Percentiles rank a stretch among this genome's conserved stretches.
Conservation (phyloP, 2,797 vertebrate genomes). For the Paramormyrops hopkinsi region DNA sequence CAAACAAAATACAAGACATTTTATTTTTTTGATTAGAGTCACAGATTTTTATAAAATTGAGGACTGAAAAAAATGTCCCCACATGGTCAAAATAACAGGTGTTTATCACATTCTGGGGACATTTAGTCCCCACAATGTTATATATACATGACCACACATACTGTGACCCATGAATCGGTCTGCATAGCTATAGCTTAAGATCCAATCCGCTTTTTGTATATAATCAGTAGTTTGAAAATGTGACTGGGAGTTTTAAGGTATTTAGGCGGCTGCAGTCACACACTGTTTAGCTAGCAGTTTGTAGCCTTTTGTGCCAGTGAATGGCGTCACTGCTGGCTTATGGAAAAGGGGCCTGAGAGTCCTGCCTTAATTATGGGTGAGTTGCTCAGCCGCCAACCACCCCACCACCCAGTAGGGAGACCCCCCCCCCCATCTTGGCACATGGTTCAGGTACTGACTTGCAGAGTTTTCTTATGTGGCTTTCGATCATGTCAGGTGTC, state of each 20-base stretch:
- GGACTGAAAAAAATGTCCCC: too few species aligned
- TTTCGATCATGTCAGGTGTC: constrained; percentile 13
- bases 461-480: constrained; percentile 17
- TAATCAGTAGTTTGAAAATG: neutral
- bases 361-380: neutral
- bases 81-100: neutral
- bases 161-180: neutral
- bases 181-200: neutral
- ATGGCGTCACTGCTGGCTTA: neutral
- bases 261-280: neutral
- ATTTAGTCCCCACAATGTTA: neutral
- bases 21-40: neutral
- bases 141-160: neutral
- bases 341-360: neutral
- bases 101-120: neutral
- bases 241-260: neutral
- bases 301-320: neutral
- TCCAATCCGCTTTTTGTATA: neutral
- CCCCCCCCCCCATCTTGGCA: neutral
- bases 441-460: constrained; percentile 2
- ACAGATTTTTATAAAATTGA: neutral
- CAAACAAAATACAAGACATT: neutral
- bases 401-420: neutral
- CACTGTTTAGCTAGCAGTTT: neutral
- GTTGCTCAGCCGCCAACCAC: neutral